Conservation (phyloP, 2,113 vertebrate species). For the Hippocampus guttulatus region DNA sequence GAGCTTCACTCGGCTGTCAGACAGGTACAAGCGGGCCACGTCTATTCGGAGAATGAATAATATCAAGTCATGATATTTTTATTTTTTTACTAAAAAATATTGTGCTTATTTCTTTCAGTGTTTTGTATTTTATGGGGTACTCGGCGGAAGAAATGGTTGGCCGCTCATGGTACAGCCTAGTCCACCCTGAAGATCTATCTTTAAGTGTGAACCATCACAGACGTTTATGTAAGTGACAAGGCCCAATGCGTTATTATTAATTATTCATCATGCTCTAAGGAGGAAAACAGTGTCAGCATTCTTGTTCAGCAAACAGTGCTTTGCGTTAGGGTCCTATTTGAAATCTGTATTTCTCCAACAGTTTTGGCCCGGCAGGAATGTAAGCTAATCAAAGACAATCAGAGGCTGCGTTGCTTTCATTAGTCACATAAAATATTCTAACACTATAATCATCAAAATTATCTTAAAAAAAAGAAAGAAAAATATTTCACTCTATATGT, state of each 20-base stretch:
- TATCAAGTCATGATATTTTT: rapidly evolving
- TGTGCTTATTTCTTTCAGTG: slow-evolving; percentile 51
- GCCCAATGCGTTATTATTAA: not conserved
- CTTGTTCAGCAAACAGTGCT: not conserved
- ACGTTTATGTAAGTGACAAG: slow-evolving; percentile 66
- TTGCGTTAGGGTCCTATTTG: not conserved
- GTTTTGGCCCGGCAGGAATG: not conserved
- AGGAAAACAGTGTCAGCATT: not conserved
- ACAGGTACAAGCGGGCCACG: slow-evolving; percentile 41
- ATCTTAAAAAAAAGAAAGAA: too few species aligned
- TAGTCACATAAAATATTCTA: not conserved
- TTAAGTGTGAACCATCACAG: slow-evolving; percentile 63
- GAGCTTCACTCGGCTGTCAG: slow-evolving; percentile 63
- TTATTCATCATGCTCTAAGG: not conserved
- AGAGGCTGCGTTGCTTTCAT: not conserved
- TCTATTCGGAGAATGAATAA: rapidly evolving
- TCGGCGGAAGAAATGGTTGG: slow-evolving; percentile 66
- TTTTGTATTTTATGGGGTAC: slow-evolving; percentile 75
- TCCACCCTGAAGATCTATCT: slow-evolving; percentile 76
- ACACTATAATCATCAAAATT: too few species aligned
- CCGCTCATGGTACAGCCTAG: slow-evolving; percentile 80
- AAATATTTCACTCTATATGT: too few species aligned
- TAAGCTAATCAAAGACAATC: not conserved
- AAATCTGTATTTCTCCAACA: not conserved
- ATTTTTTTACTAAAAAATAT: not conserved